A percentile compares a stretch with the other conserved stretches of the same genome.
phyloP scores from a whole-genome alignment of 2,113 vertebrate genomes.

The Edolisoma coerulescens region DNA sequence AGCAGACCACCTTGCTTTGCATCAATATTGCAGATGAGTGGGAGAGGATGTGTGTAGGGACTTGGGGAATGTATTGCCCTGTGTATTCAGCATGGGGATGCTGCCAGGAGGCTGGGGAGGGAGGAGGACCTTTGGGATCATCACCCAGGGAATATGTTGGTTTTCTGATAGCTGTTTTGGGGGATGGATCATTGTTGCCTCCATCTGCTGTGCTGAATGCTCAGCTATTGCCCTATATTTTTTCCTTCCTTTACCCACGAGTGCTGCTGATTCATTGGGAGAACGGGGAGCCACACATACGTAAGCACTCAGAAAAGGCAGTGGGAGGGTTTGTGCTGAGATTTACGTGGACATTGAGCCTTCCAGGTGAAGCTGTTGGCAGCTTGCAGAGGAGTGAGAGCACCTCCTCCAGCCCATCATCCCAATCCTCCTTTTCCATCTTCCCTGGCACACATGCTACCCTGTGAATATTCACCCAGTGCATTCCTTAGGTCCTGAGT shows the following conservation, averaged over 20 bases:
- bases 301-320: not conserved
- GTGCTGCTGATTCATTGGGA: not conserved
- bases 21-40: not conserved
- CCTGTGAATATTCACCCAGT: too few species aligned
- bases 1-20: not conserved
- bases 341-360: not conserved
- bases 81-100: not conserved
- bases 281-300: not conserved
- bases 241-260: not conserved
- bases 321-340: not conserved
- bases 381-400: not conserved
- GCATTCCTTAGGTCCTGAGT: not conserved
- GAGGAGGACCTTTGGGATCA: not conserved
- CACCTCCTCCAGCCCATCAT: not conserved
- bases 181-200: not conserved
- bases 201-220: not conserved
- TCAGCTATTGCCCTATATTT: not conserved
- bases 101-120: not conserved
- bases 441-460: not conserved
- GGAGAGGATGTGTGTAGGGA: not conserved
- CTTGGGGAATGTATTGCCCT: accelerated
- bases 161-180: not conserved
- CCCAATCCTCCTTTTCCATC: not conserved
- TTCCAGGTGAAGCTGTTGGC: not conserved
- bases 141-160: not conserved